These are phyloP conservation scores for Nestor notabilis DNA, from an alignment of 2,113 vertebrate species.

Conservation along the genomic window DNA sequence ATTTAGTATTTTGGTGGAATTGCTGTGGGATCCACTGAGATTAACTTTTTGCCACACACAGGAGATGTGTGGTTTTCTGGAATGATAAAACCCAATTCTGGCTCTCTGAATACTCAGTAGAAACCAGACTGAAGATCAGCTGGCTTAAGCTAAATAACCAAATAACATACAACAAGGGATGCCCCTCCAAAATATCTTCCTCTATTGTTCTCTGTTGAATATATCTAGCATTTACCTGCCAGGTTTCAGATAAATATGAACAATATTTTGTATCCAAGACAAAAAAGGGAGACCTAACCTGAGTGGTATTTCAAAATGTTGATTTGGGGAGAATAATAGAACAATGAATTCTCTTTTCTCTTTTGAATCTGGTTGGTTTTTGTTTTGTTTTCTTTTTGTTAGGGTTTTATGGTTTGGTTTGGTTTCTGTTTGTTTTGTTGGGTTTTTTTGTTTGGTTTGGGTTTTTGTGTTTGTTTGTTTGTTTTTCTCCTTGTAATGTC, in stretches of 20 bases:
- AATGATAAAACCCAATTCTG: not conserved
- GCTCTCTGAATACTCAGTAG: not conserved
- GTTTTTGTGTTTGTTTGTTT: not conserved
- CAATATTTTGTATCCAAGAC: not conserved
- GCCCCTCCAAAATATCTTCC: not conserved
- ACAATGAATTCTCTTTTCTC: not conserved
- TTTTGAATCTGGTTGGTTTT: accelerated
- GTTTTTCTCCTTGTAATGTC: not conserved
- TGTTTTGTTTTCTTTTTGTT: not conserved
- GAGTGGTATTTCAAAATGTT: not conserved
- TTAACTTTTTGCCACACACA: not conserved
- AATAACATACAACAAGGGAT: not conserved
- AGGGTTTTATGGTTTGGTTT: not conserved
- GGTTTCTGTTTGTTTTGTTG: not conserved
- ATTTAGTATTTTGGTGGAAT: conserved; percentile 17
- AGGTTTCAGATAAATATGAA: not conserved
- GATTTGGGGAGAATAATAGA: not conserved
- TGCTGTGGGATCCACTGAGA: conserved; percentile 16
- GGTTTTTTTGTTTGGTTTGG: not conserved
- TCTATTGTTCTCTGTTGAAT: not conserved
- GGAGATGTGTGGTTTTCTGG: conserved; percentile 19
- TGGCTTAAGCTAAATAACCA: not conserved
- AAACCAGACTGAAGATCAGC: not conserved
- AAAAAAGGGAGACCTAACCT: not conserved
- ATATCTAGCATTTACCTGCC: not conserved